Percentiles rank a stretch among this genome's conserved stretches.
Evolutionary conservation across 2,888 invertebrate species (phyloP).

Genomic region (Neria commutata): DNA sequence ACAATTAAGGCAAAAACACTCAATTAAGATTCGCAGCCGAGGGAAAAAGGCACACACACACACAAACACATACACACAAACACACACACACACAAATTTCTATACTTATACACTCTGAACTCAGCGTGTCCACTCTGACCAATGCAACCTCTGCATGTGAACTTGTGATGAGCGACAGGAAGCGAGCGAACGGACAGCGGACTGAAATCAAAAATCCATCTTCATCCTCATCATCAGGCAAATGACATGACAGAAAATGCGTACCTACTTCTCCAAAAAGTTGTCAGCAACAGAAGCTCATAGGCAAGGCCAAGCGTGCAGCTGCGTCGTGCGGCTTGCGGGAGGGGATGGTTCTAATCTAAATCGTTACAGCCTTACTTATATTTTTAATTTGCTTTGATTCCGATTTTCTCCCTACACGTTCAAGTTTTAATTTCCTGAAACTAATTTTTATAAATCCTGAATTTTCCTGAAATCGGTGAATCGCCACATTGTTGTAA

Average conservation of each 20-base stretch:
- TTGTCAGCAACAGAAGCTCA: neutral
- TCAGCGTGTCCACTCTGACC: no score
- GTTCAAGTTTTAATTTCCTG: no score
- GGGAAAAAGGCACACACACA: neutral
- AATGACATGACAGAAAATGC: slow-evolving; percentile 17
- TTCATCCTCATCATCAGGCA: slow-evolving; percentile 47
- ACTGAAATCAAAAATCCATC: slow-evolving; percentile 51
- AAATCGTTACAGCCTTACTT: no score
- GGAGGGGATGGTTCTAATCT: neutral
- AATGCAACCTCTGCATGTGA: neutral
- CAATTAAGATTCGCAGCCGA: slow-evolving; percentile 14
- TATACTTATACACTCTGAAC: no score
- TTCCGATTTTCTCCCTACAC: no score
- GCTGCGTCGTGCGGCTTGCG: no score
- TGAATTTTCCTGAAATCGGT: no score
- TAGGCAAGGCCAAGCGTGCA: neutral
- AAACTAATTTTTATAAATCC: no score
- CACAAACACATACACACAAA: slow-evolving; percentile 14
- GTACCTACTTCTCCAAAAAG: no score
- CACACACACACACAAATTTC: slow-evolving; percentile 50
- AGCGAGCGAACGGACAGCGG: slow-evolving; percentile 41
- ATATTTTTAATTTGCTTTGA: no score
- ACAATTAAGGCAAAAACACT: slow-evolving; percentile 29
- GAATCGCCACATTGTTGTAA: no score
- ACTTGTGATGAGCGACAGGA: neutral